A percentile compares a stretch with the other conserved stretches of the same genome.
Conservation (phyloP, 2,888 invertebrate species). For the Leucophenga montana region DNA sequence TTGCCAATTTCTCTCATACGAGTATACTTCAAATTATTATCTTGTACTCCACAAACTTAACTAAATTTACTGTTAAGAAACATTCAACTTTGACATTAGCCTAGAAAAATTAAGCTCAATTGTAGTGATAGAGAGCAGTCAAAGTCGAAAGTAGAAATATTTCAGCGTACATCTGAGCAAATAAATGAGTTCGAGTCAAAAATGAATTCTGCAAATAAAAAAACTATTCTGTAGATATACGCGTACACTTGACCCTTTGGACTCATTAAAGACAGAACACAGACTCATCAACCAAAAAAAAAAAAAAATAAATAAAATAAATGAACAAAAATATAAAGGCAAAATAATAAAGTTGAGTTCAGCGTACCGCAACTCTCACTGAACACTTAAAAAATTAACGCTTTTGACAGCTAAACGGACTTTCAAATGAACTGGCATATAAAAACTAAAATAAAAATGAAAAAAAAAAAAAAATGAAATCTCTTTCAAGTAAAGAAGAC, state of each 20-base stretch:
- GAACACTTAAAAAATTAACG: conserved; percentile 65
- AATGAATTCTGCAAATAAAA: conserved; percentile 56
- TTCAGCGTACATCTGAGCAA: conserved; percentile 28
- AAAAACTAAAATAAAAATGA: conserved; percentile 38
- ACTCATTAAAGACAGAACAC: conserved; percentile 53
- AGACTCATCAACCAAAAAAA: conserved; percentile 32
- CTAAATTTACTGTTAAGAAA: conserved; percentile 18
- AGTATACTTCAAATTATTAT: neutral
- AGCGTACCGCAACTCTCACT: conserved; percentile 57
- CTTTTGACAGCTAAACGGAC: conserved; percentile 67
- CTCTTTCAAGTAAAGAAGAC: conserved; percentile 31
- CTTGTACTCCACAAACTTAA: no score
- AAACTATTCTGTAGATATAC: conserved; percentile 48
- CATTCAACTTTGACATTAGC: conserved; percentile 16
- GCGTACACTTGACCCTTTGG: conserved; percentile 61
- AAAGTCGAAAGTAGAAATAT: neutral
- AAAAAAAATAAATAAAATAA: conserved; percentile 22
- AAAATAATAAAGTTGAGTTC: conserved; percentile 33
- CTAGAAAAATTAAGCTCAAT: neutral
- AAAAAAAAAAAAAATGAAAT: neutral
- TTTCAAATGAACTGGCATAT: conserved; percentile 54
- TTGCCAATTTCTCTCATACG: no score
- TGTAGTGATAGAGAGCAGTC: neutral
- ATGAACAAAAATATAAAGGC: conserved; percentile 33
- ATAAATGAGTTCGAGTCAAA: conserved; percentile 59